phyloP scores from a whole-genome alignment of 2,797 vertebrate genomes.

The Varecia variegata region DNA sequence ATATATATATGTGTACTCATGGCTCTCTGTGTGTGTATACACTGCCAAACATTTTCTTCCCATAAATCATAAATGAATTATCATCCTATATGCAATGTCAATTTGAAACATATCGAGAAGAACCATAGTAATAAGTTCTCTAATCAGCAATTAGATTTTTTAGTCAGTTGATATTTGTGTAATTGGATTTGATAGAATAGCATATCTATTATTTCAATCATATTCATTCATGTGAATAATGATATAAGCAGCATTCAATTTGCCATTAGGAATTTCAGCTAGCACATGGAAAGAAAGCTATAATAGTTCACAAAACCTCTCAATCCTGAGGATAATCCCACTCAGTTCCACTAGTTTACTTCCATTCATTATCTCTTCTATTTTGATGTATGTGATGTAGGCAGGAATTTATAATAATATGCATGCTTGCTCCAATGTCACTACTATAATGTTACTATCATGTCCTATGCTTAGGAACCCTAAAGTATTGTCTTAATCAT shows the following conservation, averaged over 20 bases:
- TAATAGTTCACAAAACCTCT: neutral
- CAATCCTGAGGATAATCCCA: neutral
- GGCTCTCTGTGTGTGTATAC: neutral
- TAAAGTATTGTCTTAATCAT: neutral
- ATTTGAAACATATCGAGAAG: conserved; percentile 16
- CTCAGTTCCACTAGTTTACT: neutral
- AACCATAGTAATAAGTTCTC: neutral
- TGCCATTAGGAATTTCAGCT: neutral
- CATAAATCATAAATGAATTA: neutral
- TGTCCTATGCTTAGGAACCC: neutral
- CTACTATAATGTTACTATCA: neutral
- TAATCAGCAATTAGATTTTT: conserved; percentile 46
- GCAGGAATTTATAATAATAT: neutral
- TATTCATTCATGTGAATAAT: conserved; percentile 35
- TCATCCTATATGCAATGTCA: neutral
- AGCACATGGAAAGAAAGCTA: neutral
- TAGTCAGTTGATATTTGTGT: conserved; percentile 30
- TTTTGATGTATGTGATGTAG: neutral
- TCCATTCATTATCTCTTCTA: neutral
- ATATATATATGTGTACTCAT: neutral
- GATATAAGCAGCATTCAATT: conserved; percentile 10
- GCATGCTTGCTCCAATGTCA: neutral
- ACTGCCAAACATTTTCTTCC: neutral
- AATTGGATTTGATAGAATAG: conserved; percentile 56
- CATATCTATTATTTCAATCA: conserved; percentile 46